A percentile compares a stretch with the other conserved stretches of the same genome.
These are phyloP conservation scores for Spodoptera exigua DNA, from an alignment of 2,888 invertebrate species.

Conservation along the genomic window DNA sequence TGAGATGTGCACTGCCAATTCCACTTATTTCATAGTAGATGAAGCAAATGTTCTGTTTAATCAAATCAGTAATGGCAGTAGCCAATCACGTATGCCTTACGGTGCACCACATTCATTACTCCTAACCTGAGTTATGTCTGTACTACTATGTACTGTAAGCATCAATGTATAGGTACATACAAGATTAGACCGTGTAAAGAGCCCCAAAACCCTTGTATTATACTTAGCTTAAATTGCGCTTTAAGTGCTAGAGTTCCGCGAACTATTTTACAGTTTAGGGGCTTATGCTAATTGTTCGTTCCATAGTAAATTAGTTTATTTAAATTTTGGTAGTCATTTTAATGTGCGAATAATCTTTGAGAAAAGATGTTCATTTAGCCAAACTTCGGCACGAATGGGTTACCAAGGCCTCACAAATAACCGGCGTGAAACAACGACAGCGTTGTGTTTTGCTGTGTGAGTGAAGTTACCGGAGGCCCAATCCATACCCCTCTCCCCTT, in stretches of 20 bases:
- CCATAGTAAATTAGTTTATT: too few species aligned
- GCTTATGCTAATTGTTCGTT: too few species aligned
- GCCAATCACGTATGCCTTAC: constrained; percentile 41
- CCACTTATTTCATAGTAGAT: background rate
- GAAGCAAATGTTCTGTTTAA: constrained; percentile 12
- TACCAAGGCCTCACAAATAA: too few species aligned
- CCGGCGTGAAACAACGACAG: too few species aligned
- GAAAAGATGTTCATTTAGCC: too few species aligned
- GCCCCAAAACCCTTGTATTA: constrained; percentile 18
- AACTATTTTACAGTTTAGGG: constrained; percentile 3
- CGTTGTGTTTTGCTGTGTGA: too few species aligned
- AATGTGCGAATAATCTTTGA: too few species aligned
- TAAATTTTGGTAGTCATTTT: too few species aligned
- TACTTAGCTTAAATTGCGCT: constrained; percentile 1
- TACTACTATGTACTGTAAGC: background rate
- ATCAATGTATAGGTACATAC: constrained; percentile 6
- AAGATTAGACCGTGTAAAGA: constrained; percentile 35
- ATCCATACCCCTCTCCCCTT: too few species aligned
- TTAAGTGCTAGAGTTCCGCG: constrained; percentile 5
- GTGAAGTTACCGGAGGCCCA: too few species aligned
- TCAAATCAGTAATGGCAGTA: constrained; percentile 25
- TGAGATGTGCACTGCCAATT: too few species aligned
- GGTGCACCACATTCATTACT: constrained; percentile 24
- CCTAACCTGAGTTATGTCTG: constrained; percentile 4
- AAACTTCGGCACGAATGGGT: too few species aligned